Base-by-base conservation (phyloP, 1,140 invertebrate species). In the Macrocentrus cingulum region DNA sequence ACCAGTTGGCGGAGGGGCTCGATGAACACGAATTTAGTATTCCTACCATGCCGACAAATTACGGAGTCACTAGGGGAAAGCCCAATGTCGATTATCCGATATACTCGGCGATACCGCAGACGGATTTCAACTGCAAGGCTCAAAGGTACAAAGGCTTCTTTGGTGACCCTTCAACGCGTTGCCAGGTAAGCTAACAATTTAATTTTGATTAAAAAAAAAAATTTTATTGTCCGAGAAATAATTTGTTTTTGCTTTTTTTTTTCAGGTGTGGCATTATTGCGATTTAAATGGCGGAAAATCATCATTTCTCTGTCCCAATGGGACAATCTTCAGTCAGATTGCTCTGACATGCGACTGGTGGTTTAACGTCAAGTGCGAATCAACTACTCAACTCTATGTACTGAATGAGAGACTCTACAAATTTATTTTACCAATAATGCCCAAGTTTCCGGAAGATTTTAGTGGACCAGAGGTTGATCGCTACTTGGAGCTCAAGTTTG, bases 121-220 rank as follows among this genome's bases (percentile, higher is more conserved):
- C 92, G 0, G 83, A 79, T 59, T 95, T 95, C 71, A 84, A 86
- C 71, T 94, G 92, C 72, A 90, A 90, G 50, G 84, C 88, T 29
- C 91, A 94, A 70, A 80, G 91, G 6, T 94, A 94, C 72, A 94
- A 94, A 66, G 91, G 92, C 42, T 94, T 95, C 75, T 95, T 94
- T 66, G 92, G 91, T 5, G 92, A 95, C 78, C 88, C 91, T 0
- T 87, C 90, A 56, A 92, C 91, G 0, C 84, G 87, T 60, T 94
- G 91, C 70, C 91, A 94, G 81, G 88, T 90, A 72, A 76, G 65
- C 52, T 23, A 54, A 53, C 22, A 18, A 36, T 48, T 22, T 39
- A 37, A 22, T 20, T 15, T 22, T 55, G 29, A 18, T 46, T 18
- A n/a, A 48, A n/a, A n/a, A n/a, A n/a, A n/a, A n/a, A n/a, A n/a